Evolutionary conservation across 2,888 invertebrate genomes (phyloP), one percentile per base, ranked within the genome.

Genomic region (Hypena proboscidalis): DNA sequence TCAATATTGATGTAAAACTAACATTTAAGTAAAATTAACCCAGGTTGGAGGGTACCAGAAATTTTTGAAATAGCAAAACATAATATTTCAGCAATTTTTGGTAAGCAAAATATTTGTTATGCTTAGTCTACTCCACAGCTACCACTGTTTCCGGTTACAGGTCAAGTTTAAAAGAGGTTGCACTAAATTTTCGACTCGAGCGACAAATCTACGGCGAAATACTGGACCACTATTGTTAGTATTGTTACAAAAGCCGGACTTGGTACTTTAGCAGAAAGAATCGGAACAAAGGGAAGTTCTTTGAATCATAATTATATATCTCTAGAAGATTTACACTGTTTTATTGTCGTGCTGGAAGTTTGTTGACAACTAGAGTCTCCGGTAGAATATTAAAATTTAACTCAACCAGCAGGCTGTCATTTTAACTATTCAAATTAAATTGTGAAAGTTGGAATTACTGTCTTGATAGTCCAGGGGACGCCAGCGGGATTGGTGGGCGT

Each of bases 161-260:
- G 83, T 83, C 81, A 83, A 83, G 83, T 84, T 83, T 83, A 80
- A 83, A 82, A 79, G 79, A 80, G 80, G 78, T 82, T 74, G 79
- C 79, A 80, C 76, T 82, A 83, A 83, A 83, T 83, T 83, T 81
- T 80, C 73, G 67, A 74, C 71, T 77, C 73, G 58, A 70, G 63
- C 73, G 67, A 79, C 83, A 83, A 82, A 80, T 80, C 74, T 64
- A 73, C 77, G 66, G 68, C 61, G 64, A 77, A 82, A 79, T 74
- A 74, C 70, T 74, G 73, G 71, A 70, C 67, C 70, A 79, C 75
- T 73, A 74, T 77, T 80, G 76, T 79, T 70, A 55, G 70, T 67
- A 67, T 74, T 74, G 73, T 73, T 75, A 66, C 68, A 77, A 74
- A 75, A 67, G 58, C 68, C 55, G 60, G 56, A 48, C 58, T 65